Percentiles rank a stretch among this genome's conserved stretches.
These are phyloP conservation scores for Zaprionus davidi DNA, from an alignment of 1,140 invertebrate species.

Conservation along the genomic window DNA sequence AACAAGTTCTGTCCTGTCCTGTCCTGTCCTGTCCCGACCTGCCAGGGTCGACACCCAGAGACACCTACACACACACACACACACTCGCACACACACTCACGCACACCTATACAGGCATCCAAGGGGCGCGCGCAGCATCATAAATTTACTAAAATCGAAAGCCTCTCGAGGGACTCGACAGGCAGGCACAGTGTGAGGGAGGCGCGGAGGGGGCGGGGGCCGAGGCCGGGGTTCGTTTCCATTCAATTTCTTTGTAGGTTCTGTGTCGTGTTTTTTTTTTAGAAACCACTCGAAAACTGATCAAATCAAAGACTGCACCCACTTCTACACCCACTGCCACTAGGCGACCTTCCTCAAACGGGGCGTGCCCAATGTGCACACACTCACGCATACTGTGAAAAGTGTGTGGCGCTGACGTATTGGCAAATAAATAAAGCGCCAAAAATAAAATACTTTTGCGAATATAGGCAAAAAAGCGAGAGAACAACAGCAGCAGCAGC, in stretches of 20 bases:
- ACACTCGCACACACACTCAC: neutral
- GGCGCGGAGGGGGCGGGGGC: conserved; percentile 2
- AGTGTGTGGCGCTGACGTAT: conserved; percentile 39
- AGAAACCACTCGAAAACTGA: conserved; percentile 61
- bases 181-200: conserved; percentile 30
- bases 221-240: conserved; percentile 30
- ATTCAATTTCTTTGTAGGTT: conserved; percentile 59
- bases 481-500: neutral
- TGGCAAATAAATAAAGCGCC: conserved; percentile 54
- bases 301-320: conserved; percentile 51
- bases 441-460: conserved; percentile 45
- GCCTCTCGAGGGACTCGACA: conserved; percentile 27
- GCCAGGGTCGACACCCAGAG: conserved; percentile 6
- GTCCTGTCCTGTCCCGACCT: neutral
- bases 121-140: conserved; percentile 31
- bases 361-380: conserved; percentile 1
- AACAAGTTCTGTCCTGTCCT: conserved; percentile 44
- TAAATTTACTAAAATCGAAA: conserved; percentile 53
- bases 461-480: conserved; percentile 30
- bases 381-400: conserved; percentile 7
- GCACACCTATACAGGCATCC: neutral
- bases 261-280: conserved; percentile 11
- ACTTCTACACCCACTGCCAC: conserved; percentile 38
- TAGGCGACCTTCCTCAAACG: conserved; percentile 6
- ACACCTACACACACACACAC: conserved; percentile 1